phyloP scores from a whole-genome alignment of 2,888 invertebrate species.

The Rotaria sp. region DNA sequence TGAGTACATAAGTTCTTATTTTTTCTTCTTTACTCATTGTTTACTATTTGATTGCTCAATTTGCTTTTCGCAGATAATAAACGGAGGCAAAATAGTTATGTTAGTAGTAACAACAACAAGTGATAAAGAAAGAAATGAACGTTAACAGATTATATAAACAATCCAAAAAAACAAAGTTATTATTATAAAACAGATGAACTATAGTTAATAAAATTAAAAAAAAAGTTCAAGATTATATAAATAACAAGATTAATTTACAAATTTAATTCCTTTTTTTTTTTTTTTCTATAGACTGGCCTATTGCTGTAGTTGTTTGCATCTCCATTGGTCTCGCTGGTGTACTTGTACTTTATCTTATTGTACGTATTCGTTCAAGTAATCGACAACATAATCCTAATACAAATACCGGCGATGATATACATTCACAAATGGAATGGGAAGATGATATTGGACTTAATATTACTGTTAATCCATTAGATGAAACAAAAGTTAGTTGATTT shows the following conservation, averaged over 20 bases:
- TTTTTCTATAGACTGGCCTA: neutral
- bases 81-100: neutral
- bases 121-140: neutral
- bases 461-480: neutral
- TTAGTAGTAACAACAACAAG: neutral
- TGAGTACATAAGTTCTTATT: neutral
- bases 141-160: neutral
- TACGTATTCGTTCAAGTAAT: neutral
- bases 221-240: neutral
- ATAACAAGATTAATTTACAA: neutral
- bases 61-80: neutral
- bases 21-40: neutral
- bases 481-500: conserved; percentile 5
- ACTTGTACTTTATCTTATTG: neutral
- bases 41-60: conserved; percentile 12
- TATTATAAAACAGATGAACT: neutral
- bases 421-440: conserved; percentile 29
- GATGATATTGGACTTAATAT: conserved; percentile 24
- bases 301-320: neutral
- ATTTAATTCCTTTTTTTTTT: neutral
- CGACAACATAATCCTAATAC: neutral
- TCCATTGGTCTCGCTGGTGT: conserved; percentile 1
- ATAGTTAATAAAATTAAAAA: neutral
- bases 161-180: neutral
- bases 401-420: neutral